Evolutionary conservation across 2,797 vertebrate genomes (phyloP).

Genomic region (Dendrocincla tyrannina): DNA sequence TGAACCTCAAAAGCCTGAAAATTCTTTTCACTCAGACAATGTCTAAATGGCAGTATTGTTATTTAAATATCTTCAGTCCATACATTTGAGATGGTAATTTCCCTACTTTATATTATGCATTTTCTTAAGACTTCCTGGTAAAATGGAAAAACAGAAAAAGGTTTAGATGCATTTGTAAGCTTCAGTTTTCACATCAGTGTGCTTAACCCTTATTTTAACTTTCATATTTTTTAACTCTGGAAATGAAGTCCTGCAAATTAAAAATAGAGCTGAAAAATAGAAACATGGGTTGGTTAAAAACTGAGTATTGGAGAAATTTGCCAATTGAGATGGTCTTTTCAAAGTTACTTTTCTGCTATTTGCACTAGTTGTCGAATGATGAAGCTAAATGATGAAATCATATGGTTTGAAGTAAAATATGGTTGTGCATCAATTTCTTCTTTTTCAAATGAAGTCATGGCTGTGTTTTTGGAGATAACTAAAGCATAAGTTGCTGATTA

Average conservation of each 20-base stretch:
- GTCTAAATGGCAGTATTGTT: conserved; percentile 48
- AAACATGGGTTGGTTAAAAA: not conserved
- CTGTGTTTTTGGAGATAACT: not conserved
- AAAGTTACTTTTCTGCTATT: not conserved
- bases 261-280: not conserved
- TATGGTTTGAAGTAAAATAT: not conserved
- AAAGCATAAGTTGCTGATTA: not conserved
- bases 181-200: not conserved
- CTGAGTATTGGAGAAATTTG: not conserved
- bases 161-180: not conserved
- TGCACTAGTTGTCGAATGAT: not conserved
- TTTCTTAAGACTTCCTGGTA: not conserved
- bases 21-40: conserved; percentile 28
- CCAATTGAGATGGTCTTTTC: not conserved
- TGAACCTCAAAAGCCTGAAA: not conserved
- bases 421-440: not conserved
- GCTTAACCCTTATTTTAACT: not conserved
- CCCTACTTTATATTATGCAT: not conserved
- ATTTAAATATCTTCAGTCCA: conserved; percentile 45
- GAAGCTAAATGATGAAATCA: not conserved
- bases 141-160: not conserved
- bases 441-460: not conserved
- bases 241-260: not conserved
- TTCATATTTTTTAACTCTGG: not conserved
- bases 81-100: conserved; percentile 38